Evolutionary conservation across 2,888 invertebrate genomes (phyloP).

Genomic region (Tipula unca): DNA sequence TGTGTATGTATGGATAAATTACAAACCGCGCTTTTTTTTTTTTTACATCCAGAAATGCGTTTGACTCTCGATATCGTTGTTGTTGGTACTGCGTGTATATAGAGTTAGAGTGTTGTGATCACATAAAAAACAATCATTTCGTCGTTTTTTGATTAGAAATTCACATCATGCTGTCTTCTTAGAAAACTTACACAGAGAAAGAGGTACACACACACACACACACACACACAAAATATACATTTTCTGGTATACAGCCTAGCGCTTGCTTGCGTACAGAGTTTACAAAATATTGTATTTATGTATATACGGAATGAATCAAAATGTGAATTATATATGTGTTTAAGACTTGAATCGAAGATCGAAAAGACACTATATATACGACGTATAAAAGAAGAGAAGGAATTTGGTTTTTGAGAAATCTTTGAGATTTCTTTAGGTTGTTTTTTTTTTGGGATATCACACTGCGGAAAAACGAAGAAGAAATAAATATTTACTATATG

Average conservation of each 20-base stretch:
- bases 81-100: not conserved
- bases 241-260: not conserved
- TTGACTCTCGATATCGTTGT: not conserved
- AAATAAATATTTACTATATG: not conserved
- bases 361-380: not conserved
- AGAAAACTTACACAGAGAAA: not conserved
- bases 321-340: not conserved
- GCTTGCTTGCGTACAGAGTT: no score
- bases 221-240: no score
- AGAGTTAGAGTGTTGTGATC: not conserved
- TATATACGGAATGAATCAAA: not conserved
- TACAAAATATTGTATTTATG: not conserved
- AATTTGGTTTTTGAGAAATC: not conserved
- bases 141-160: constrained; percentile 3
- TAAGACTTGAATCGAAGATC: not conserved
- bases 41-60: not conserved
- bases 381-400: not conserved
- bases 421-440: not conserved
- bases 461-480: not conserved
- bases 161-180: constrained; percentile 8
- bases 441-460: not conserved
- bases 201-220: no score
- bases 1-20: not conserved
- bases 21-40: not conserved
- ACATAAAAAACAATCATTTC: not conserved